Percentiles rank a stretch among this genome's conserved stretches.
Evolutionary conservation across 64 coral and sea anemone species (phyloP).

Genomic region (Actinia equina): DNA sequence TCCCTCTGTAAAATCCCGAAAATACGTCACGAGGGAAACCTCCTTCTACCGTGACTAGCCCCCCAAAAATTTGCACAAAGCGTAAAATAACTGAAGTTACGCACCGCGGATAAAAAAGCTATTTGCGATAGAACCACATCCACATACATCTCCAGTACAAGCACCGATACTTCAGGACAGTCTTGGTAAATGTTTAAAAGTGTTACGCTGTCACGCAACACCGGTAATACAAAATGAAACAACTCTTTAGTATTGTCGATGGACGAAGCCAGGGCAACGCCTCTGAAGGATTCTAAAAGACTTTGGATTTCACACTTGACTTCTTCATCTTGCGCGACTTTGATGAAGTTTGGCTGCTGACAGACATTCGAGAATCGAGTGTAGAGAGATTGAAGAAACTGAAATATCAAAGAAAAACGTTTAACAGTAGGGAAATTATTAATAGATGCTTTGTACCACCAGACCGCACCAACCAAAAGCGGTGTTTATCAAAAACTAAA

Average conservation of each 20-base stretch:
- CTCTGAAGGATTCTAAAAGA: conserved; percentile 84
- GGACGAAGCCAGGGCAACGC: conserved; percentile 71
- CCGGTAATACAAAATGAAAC: conserved; percentile 63
- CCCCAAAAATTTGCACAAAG: too few relatives aligned
- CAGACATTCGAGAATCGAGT: conserved; percentile 59
- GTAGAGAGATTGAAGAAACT: conserved; percentile 81
- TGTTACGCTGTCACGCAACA: conserved; percentile 62
- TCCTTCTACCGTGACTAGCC: too few relatives aligned
- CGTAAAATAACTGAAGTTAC: neutral
- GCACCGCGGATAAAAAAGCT: conserved; percentile 30
- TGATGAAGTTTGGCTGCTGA: conserved; percentile 77
- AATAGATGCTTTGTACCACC: too few relatives aligned
- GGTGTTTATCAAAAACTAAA: too few relatives aligned
- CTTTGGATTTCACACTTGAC: conserved; percentile 61
- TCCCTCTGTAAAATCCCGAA: too few relatives aligned
- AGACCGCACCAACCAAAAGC: too few relatives aligned
- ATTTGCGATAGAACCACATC: conserved; percentile 74
- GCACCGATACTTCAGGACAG: conserved; percentile 75
- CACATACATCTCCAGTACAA: conserved; percentile 78
- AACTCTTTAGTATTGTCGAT: conserved; percentile 42
- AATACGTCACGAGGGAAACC: too few relatives aligned
- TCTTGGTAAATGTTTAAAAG: conserved; percentile 83
- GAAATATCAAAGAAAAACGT: neutral
- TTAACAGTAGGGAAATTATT: too few relatives aligned
- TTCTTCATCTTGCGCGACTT: conserved; percentile 75